Conservation (phyloP, 2,113 vertebrate species). For the Oreochromis tanganicae region DNA sequence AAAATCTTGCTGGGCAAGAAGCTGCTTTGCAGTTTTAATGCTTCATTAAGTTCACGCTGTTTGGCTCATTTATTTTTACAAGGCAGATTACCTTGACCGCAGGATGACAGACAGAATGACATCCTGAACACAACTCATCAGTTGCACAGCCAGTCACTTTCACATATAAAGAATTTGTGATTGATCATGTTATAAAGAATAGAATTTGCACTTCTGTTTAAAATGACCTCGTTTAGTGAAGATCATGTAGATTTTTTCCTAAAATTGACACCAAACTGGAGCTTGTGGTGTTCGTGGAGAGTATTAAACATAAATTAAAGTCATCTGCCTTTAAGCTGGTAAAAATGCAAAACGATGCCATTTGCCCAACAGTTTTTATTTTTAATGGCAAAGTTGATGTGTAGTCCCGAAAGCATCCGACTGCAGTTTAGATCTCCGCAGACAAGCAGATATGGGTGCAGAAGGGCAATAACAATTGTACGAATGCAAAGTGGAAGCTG, state of each 20-base stretch:
- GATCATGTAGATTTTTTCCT: background rate
- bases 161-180: background rate
- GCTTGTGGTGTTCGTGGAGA: background rate
- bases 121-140: background rate
- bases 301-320: background rate
- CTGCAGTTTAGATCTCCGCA: background rate
- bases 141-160: background rate
- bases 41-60: background rate
- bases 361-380: background rate
- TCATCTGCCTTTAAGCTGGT: background rate
- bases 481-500: background rate
- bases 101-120: background rate
- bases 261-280: background rate
- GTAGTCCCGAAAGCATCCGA: background rate
- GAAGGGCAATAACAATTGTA: background rate
- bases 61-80: conserved; percentile 11
- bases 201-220: background rate
- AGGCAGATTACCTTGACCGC: background rate
- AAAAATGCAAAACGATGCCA: background rate
- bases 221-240: background rate
- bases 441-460: background rate
- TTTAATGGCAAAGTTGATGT: background rate
- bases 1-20: background rate
- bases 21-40: background rate
- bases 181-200: background rate